Evolutionary conservation across 2,797 vertebrate genomes (phyloP).

Genomic region (Sylvilagus floridanus): DNA sequence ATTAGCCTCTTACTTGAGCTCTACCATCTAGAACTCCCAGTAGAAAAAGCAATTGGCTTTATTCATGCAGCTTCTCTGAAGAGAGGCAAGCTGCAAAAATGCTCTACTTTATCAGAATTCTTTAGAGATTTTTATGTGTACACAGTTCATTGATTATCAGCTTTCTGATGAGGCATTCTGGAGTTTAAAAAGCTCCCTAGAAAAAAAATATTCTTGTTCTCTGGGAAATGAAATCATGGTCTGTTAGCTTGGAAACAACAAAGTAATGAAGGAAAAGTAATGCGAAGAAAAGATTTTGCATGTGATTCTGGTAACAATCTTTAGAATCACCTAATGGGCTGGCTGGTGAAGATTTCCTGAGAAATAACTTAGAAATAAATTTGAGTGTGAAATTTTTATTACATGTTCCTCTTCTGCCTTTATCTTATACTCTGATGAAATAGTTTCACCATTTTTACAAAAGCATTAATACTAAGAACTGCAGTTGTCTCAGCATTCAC

Average conservation of each 20-base stretch:
- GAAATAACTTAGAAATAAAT: not conserved
- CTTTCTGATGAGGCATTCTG: constrained; percentile 63
- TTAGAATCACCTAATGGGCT: not conserved
- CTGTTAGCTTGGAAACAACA: not conserved
- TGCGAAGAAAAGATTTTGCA: constrained; percentile 42
- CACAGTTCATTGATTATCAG: constrained; percentile 70
- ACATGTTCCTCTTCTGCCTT: not conserved
- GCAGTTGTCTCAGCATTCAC: not conserved
- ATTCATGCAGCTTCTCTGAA: constrained; percentile 59
- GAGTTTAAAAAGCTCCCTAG: constrained; percentile 10
- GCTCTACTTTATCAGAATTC: constrained; percentile 34
- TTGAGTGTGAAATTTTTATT: not conserved
- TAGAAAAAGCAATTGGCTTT: constrained; percentile 57
- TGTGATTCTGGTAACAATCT: not conserved
- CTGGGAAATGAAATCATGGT: not conserved
- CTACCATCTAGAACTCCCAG: constrained; percentile 55
- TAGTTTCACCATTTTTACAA: not conserved
- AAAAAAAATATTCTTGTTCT: constrained; percentile 45
- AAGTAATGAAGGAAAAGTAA: constrained; percentile 14
- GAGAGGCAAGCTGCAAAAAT: constrained; percentile 26
- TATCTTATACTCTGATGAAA: not conserved
- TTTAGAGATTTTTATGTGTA: constrained; percentile 58
- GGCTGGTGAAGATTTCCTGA: not conserved
- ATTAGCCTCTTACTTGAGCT: constrained; percentile 76
- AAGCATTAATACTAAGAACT: not conserved